Conservation (phyloP, 2,113 vertebrate species). For the Uria lomvia region DNA sequence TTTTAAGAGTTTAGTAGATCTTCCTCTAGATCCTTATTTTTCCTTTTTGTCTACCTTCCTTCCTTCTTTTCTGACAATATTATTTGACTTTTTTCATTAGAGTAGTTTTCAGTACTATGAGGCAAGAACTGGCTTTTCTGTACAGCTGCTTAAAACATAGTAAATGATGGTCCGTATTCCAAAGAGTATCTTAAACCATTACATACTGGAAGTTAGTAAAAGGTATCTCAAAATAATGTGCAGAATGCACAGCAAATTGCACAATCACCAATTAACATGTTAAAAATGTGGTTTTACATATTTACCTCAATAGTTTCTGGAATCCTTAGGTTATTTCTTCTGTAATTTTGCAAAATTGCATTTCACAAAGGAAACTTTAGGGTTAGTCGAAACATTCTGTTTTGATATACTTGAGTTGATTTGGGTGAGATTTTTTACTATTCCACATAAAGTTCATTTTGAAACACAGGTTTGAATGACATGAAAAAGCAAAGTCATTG, state of each 20-base stretch:
- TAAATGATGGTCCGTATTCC: neutral
- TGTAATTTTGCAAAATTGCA: neutral
- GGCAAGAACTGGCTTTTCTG: neutral
- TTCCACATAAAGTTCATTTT: neutral
- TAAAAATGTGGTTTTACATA: neutral
- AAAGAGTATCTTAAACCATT: neutral
- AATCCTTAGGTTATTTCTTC: neutral
- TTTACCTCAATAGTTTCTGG: neutral
- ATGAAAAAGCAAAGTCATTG: neutral
- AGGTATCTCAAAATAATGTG: neutral
- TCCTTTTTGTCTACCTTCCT: neutral
- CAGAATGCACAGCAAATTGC: neutral
- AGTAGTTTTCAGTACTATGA: neutral
- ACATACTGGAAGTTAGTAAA: neutral
- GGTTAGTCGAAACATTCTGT: neutral
- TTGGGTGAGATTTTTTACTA: neutral
- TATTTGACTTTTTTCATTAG: neutral
- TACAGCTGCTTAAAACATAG: neutral
- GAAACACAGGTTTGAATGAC: neutral
- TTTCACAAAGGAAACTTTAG: neutral
- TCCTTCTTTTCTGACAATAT: neutral
- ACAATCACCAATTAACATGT: neutral
- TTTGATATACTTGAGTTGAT: neutral
- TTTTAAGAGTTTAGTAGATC: neutral
- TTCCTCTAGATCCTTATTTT: neutral